phyloP scores from a whole-genome alignment of 1,140 invertebrate genomes.

The Diorhabda elongata region DNA sequence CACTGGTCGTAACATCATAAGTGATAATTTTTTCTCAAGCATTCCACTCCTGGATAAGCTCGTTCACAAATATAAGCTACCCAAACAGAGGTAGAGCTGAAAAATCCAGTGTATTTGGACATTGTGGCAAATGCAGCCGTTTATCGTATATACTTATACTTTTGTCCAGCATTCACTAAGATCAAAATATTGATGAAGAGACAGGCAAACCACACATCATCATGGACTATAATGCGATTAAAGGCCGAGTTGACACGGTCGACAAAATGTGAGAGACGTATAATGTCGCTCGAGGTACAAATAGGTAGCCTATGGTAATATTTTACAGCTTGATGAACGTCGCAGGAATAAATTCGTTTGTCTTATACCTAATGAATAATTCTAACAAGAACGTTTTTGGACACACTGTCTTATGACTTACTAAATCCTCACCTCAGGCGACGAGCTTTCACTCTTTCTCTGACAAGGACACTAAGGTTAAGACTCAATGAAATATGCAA shows the following conservation, averaged over 20 bases:
- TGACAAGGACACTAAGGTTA: too few species aligned
- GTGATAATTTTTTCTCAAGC: conserved; percentile 43
- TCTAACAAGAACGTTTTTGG: too few species aligned
- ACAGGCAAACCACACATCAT: conserved; percentile 19
- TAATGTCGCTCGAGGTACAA: conserved; percentile 1
- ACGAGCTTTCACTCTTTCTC: too few species aligned
- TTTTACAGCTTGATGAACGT: conserved; percentile 16
- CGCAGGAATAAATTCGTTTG: conserved; percentile 14
- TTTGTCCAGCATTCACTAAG: conserved; percentile 38
- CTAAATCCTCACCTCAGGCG: too few species aligned
- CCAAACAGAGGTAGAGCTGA: not conserved
- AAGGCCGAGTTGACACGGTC: conserved; percentile 7
- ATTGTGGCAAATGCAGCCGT: conserved; percentile 21
- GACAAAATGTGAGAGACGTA: conserved; percentile 12
- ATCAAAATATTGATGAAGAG: conserved; percentile 28
- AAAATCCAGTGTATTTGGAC: conserved; percentile 29
- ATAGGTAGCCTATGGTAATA: conserved; percentile 11
- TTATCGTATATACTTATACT: conserved; percentile 37
- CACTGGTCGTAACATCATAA: conserved; percentile 40
- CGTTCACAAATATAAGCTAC: conserved; percentile 25
- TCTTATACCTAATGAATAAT: too few species aligned
- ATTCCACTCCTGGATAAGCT: conserved; percentile 27
- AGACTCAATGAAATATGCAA: too few species aligned
- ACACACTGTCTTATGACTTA: too few species aligned
- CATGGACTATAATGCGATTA: too few species aligned